Base-by-base conservation (phyloP, 2,797 vertebrate species). In the Pseudotriccus pelzelni region DNA sequence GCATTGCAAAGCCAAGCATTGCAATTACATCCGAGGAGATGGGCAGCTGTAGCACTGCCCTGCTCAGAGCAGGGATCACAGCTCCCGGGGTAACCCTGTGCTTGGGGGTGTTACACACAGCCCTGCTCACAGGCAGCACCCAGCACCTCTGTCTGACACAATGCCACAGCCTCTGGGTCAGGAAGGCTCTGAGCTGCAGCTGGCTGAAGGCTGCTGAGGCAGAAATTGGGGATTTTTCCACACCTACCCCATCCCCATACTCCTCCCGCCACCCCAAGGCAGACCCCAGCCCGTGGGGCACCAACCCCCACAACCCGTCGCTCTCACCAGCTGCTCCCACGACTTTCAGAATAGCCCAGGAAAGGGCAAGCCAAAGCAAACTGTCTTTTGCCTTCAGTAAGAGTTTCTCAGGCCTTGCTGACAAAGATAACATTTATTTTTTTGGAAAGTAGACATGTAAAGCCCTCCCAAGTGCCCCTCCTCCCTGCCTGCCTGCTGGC, bases 341-440 rank as follows among this genome's bases (percentile, higher is more conserved):
- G 2, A 11, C 0, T 0, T 24, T 34, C 63, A 63, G 41, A 17
- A 67, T 84, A 68, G 36, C 21, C 19, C 79, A 81, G 46, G 27
- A 50, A 62, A 3, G 1, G 50, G 20, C 39, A 70, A 80, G 23
- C 20, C 63, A 74, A 76, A 93, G 41, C 23, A 64, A 84, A 55
- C 6, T 3, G n/a, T 1, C 41, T 52, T 75, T 27, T 39, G 15
- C 39, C 43, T 68, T 74, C 37, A 21, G 44, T 4, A 37, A 28
- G 63, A 89, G 82, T 75, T 94, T 87, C 96, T 96, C 84, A 52
- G 69, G 67, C 41, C 77, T 95, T 87, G 39, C 37, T 94, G 93
- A 60, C 88, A 93, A 88, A 72, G 76, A 41, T 11, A 77, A 43
- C 14, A 19, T 34, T 46, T 52, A 53, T 21, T 8, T 30, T 85